Base-by-base conservation (phyloP, 2,797 vertebrate genomes). In the Sebastes baramenuke region DNA sequence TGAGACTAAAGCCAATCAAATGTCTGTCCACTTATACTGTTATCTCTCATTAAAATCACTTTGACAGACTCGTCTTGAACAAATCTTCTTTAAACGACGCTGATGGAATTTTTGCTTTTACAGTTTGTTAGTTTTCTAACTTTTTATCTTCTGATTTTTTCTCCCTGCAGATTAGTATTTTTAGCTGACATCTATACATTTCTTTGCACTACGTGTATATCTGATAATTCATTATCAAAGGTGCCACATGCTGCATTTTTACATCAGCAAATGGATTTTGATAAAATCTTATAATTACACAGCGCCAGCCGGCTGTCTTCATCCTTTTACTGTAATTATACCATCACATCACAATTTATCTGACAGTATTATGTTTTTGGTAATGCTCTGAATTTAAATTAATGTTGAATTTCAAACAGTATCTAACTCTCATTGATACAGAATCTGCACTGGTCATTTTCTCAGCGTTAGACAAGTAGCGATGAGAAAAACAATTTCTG, bases 41-140 rank as follows among this genome's bases (percentile, higher is more conserved):
- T 12, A n/a, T 18, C 38, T 4, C 54, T 77, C 46, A 60, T 24
- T 72, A 65, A 84, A 84, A 13, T 76, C 67, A 52, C 59, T 71
- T 42, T 72, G 65, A 80, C 14, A 55, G 25, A 72, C 25, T 30
- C 5, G 6, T n/a, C 24, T 56, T 55, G 8, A 58, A 66, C 13
- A 18, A 55, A 38, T 27, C 24, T 46, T 75, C 16, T 62, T 69
- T 46, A 65, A 67, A 76, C 14, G 8, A 74, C 8, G 18, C 3
- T 52, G 20, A 24, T 20, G 12, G 4, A 10, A 14, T 13, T 14
- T 52, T 34, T 38, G 3, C 5, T 61, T 52, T 61, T 62, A 59
- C 16, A 64, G 20, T 25, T 2, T 16, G 5, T 27, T 60, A 10
- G 8, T 25, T 61, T 20, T 46, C 4, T 4, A 29, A 29, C 2